Base-by-base conservation (phyloP, 2,888 invertebrate species). In the Trachelus tabidus region DNA sequence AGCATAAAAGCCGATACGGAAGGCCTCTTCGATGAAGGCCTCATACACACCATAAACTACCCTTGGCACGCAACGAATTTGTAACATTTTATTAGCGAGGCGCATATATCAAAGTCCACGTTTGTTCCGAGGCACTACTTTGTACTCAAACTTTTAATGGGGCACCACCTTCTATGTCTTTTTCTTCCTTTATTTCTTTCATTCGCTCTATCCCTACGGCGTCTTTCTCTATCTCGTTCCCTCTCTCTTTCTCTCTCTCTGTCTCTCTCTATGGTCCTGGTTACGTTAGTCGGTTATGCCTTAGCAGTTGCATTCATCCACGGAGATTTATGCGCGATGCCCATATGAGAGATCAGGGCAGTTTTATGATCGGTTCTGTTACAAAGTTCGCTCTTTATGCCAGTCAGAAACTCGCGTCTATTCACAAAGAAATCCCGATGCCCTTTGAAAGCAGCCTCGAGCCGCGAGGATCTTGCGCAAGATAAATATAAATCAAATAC, bases 51-150 rank as follows among this genome's bases (percentile, higher is more conserved):
- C 89, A 87, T 91, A 90, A 91, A 91, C 86, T 86, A 85, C 86
- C 87, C 87, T 56, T 56, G 83, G 81, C 81, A 83, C 85, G 85
- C 88, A 83, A 87, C 89, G 89, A 91, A 90, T 90, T 89, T 90
- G 89, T 91, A 89, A 88, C 86, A 88, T 91, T 91, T 91, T 90
- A 91, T 90, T 90, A 87, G 87, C 85, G 80, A 81, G 80, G 81
- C 85, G 83, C 83, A 85, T 84, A 85, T 85, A n/a, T 30, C 85
- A 81, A 82, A 80, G 81, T 83, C 77, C 79, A 69, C 77, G 79
- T 77, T 40, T 71, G 68, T 77, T 56, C 76, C 74, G 68, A 73
- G 56, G 78, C 79, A 77, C 79, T 84, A 87, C 84, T 85, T 86
- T 85, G 84, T 85, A 84, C 83, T 82, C 82, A 80, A 85, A 77